Base-by-base conservation (phyloP, 1,140 invertebrate species). In the Drosophila simulans region DNA sequence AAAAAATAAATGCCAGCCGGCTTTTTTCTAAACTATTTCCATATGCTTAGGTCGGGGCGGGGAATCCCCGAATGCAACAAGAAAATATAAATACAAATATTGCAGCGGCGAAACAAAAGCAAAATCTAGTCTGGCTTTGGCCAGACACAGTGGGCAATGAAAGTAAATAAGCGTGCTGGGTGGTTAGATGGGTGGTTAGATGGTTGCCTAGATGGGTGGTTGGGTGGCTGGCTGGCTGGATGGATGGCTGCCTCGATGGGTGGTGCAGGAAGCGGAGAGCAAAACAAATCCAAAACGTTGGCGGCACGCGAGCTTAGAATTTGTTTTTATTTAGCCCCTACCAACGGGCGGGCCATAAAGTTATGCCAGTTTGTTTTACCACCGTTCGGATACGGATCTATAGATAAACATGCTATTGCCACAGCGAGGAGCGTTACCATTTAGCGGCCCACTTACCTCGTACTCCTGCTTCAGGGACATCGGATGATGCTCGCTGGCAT, bases 401-500 rank as follows among this genome's bases (percentile, higher is more conserved):
- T 70, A 71, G 65, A 71, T 71, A 71, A 70, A 70, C 35, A 56
- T 49, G 37, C 31, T 37, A 4, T 35, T 12, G 31, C 15, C 13
- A 1, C 8, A 10, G 31, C 31, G 31, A 31, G 31, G 31, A 31
- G 31, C 31, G 31, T 10, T 8, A 3, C 22, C 12, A 25, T 35
- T 39, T 63, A 20, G 43, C 51, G 34, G 35, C 43, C 12, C 69
- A 82, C 92, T 93, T 92, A 94, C 94, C 94, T 94, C 94, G 83
- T 94, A 94, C 91, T 94, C 94, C 90, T 94, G 94, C 83, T 94
- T 94, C 92, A 94, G 94, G 82, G 93, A 92, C 94, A 94, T 94
- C 70, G 83, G 83, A 53, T 86, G 83, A 70, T 86, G 83, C 57
- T 86, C 83, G 71, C 80, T 86, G 75, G 83, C 83, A 89, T 89